Percentiles rank a stretch among this genome's conserved stretches.
These are phyloP conservation scores for Antechinus flavipes DNA, from an alignment of 2,113 vertebrate genomes.

Conservation along the genomic window DNA sequence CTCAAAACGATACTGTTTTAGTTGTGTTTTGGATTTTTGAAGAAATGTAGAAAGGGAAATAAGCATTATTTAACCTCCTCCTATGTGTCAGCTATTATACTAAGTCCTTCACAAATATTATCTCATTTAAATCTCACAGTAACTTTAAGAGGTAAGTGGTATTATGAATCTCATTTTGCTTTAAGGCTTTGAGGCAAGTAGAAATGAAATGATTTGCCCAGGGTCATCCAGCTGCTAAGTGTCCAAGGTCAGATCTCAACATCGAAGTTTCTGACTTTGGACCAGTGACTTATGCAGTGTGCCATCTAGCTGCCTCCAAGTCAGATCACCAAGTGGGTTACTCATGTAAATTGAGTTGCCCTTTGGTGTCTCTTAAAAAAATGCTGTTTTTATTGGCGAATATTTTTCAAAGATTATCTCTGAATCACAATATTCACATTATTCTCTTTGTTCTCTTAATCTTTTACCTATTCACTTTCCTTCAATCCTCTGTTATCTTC, in stretches of 20 bases:
- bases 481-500: no score
- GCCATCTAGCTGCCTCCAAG: no score
- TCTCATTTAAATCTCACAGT: not conserved
- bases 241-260: not conserved
- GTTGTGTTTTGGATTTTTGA: not conserved
- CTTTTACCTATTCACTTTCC: no score
- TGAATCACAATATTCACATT: no score
- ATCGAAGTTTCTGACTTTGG: not conserved
- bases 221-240: not conserved
- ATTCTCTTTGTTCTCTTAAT: no score
- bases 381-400: not conserved
- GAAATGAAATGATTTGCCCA: no score
- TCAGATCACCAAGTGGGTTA: not conserved
- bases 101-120: not conserved
- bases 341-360: not conserved
- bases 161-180: not conserved
- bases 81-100: not conserved
- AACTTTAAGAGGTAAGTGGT: not conserved
- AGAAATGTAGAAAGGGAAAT: not conserved
- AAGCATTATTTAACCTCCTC: not conserved
- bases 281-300: not conserved
- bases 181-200: not conserved
- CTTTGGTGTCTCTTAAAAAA: not conserved
- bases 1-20: not conserved
- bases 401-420: not conserved